Base-by-base conservation (phyloP, 2,113 vertebrate species). In the Ctenodactylus gundi region DNA sequence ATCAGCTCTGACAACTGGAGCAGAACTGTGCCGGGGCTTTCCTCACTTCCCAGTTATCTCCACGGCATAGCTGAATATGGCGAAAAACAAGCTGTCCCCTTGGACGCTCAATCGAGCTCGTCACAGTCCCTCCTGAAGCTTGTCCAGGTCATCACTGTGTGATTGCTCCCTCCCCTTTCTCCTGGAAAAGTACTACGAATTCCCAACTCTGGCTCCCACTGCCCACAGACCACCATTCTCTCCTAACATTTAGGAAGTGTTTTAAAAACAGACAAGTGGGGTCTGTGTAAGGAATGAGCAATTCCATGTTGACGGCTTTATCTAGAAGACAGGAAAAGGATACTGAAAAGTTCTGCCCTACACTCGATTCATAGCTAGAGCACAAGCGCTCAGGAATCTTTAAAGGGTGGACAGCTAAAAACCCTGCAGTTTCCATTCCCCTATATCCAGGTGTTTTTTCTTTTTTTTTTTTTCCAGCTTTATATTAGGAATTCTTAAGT, bases 191-290 rank as follows among this genome's bases (percentile, higher is more conserved):
- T 92, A 77, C 82, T 76, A 46, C 25, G 36, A 39, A 27, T 85
- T 95, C 90, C 55, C 20, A 85, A 64, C 53, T 75, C 84, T 92
- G 8, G 17, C 90, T 68, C 41, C 49, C 84, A 94, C 62, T 29
- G 67, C 20, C n/a, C 46, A 93, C 78, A 62, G 39, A 58, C 34
- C 25, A 60, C 13, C n/a, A 31, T 53, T 90, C 55, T 1, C 70
- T 72, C 65, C 75, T 90, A 85, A 89, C 70, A 89, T n/a, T 51
- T 73, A 83, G 41, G 73, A 75, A 80, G 85, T 88, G 31, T 87
- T 90, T 94, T 95, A 85, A 91, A 96, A 87, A 77, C 64, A 29
- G 17, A 15, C 53, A 46, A 94, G 51, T 78, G 68, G 51, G 13
- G 3, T 80, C 76, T 78, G 53, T 53, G 7, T 7, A 36, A 7